Evolutionary conservation across 2,888 invertebrate species (phyloP).

Genomic region (Sinelater perroti): DNA sequence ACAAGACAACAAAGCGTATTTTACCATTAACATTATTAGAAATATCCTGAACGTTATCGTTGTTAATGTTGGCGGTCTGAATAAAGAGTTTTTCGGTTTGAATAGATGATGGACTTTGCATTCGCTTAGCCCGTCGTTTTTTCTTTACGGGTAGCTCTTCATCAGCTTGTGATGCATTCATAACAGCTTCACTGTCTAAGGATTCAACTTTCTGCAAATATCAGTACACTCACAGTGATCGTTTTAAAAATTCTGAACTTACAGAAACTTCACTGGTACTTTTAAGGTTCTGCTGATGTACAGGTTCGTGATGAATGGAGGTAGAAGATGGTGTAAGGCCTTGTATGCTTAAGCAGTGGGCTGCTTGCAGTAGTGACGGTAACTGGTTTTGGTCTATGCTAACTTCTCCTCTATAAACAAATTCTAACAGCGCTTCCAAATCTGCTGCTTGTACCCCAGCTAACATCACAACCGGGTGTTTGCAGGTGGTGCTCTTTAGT

Average conservation of each 20-base stretch:
- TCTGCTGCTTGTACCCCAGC: slow-evolving; percentile 70
- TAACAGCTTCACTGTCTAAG: too few relatives aligned
- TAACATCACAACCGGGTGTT: slow-evolving; percentile 72
- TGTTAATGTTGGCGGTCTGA: slow-evolving; percentile 46
- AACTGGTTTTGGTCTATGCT: slow-evolving; percentile 70
- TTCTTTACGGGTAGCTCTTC: slow-evolving; percentile 56
- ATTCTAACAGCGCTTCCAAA: slow-evolving; percentile 69
- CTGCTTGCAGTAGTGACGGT: slow-evolving; percentile 69
- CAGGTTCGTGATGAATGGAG: slow-evolving; percentile 40
- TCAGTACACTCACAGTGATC: too few relatives aligned
- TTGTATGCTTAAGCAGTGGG: slow-evolving; percentile 70
- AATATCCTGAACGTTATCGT: slow-evolving; percentile 27
- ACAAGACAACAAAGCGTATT: too few relatives aligned
- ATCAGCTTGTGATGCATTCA: slow-evolving; percentile 49
- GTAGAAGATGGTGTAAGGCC: slow-evolving; percentile 63
- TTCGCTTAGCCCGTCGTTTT: slow-evolving; percentile 47
- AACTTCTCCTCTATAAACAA: slow-evolving; percentile 71
- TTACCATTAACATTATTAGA: slow-evolving; percentile 25
- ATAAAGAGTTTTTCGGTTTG: slow-evolving; percentile 60
- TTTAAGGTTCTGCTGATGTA: slow-evolving; percentile 6
- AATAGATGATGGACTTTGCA: slow-evolving; percentile 60
- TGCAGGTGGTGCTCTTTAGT: slow-evolving; percentile 71
- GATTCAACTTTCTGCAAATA: too few relatives aligned
- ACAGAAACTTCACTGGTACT: not conserved
- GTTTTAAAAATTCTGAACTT: too few relatives aligned